Conservation (phyloP, 2,888 invertebrate species). For the Choristoneura rosaceana region DNA sequence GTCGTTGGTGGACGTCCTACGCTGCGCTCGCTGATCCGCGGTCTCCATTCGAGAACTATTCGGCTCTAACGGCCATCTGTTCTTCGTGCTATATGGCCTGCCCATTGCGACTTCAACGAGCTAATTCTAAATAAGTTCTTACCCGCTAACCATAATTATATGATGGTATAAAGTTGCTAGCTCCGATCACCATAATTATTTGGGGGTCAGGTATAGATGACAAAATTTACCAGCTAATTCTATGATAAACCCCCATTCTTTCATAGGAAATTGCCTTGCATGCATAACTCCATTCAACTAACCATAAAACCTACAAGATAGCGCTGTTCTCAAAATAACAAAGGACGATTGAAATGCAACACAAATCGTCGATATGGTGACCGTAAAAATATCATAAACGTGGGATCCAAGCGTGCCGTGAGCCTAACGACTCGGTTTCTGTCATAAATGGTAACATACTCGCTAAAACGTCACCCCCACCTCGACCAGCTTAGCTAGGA, state of each 20-base stretch:
- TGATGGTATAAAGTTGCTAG: too few relatives aligned
- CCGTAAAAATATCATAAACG: conserved; percentile 51
- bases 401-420: conserved; percentile 46
- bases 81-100: too few relatives aligned
- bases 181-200: too few relatives aligned
- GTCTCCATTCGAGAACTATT: too few relatives aligned
- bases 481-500: conserved; percentile 37
- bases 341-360: conserved; percentile 45
- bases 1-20: too few relatives aligned
- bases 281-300: neutral
- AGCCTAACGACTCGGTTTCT: conserved; percentile 51
- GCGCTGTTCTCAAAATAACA: conserved; percentile 19
- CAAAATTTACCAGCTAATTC: neutral
- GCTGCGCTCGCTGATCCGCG: too few relatives aligned
- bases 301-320: neutral
- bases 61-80: too few relatives aligned
- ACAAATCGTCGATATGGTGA: conserved; percentile 47
- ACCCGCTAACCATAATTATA: too few relatives aligned
- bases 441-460: conserved; percentile 54
- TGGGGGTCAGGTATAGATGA: too few relatives aligned
- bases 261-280: neutral
- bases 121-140: too few relatives aligned
- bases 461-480: conserved; percentile 47
- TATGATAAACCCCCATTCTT: neutral
- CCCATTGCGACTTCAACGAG: too few relatives aligned